Evolutionary conservation across 2,888 invertebrate species (phyloP), one percentile per base, ranked within the genome.

Genomic region (Apotomis capreana): DNA sequence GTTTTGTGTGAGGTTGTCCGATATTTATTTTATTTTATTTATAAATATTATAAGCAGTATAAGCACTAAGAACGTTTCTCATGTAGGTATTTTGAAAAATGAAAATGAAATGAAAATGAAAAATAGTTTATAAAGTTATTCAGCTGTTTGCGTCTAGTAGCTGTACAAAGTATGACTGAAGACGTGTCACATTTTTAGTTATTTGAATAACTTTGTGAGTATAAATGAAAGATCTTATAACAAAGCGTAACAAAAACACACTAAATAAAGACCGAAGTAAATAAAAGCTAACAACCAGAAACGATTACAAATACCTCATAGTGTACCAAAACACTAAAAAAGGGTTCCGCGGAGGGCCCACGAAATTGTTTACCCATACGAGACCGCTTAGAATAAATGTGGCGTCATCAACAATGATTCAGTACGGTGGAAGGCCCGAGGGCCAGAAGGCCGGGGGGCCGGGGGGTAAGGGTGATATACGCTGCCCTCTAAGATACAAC

Each of bases 321-420:
- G 4, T 61, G 13, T 37, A 54, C 59, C 52, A 46, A 70, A 52
- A 64, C 59, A 36, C 52, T 51, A 46, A 60, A 54, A 70, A 69
- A 54, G 59, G 59, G 63, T 61, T 52, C 51, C n/a, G 46, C 15
- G 55, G 61, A 40, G 40, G 63, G 44, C 68, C 51, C 51, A 37
- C 55, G 10, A 72, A 74, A 72, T 67, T 71, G 71, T 64, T 69
- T 65, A 74, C 69, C 65, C 71, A 61, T 69, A 65, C 62, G 62
- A 60, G 70, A 74, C 76, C 77, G 76, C 78, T 79, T 75, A 74
- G 76, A 80, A 81, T 80, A 81, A 81, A 81, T 80, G 78, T 79
- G 75, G 73, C 78, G 76, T 80, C 79, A 79, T 80, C 78, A 76
- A 77, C 78, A 77, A 82, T 80, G 81, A 80, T 80, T 80, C 78